Evolutionary conservation across 2,113 vertebrate species (phyloP).

Genomic region (Cavia porcellus): DNA sequence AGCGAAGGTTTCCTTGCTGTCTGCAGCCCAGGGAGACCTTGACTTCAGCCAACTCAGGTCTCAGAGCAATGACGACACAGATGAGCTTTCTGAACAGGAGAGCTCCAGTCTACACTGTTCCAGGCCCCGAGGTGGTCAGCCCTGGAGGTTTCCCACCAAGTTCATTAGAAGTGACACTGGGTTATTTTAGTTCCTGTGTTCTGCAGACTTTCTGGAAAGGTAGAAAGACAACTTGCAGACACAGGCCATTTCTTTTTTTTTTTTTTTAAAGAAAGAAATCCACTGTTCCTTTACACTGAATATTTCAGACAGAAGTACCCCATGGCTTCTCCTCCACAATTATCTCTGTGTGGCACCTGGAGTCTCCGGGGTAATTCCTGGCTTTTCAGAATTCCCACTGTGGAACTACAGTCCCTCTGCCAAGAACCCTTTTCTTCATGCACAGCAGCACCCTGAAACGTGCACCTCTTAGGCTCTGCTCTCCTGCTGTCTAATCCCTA

Average conservation of each 20-base stretch:
- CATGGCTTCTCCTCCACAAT: not conserved
- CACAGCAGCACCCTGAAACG: not conserved
- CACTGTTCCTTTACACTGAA: not conserved
- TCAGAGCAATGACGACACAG: not conserved
- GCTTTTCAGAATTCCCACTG: not conserved
- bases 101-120: not conserved
- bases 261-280: not conserved
- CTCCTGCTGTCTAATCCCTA: not conserved
- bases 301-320: not conserved
- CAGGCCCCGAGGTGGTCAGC: not conserved
- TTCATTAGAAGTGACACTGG: not conserved
- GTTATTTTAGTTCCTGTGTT: not conserved
- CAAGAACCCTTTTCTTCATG: not conserved
- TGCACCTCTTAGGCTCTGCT: not conserved
- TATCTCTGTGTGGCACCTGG: not conserved
- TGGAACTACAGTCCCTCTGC: not conserved
- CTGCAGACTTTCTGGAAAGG: not conserved
- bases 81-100: not conserved
- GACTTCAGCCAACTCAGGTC: not conserved
- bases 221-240: not conserved
- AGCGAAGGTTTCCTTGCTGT: not conserved
- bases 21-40: not conserved
- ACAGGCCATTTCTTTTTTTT: not conserved
- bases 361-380: not conserved
- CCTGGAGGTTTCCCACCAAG: not conserved